A percentile compares a stretch with the other conserved stretches of the same genome.
These are phyloP conservation scores for Clarias fuscus DNA, from an alignment of 2,797 vertebrate species.

Conservation along the genomic window DNA sequence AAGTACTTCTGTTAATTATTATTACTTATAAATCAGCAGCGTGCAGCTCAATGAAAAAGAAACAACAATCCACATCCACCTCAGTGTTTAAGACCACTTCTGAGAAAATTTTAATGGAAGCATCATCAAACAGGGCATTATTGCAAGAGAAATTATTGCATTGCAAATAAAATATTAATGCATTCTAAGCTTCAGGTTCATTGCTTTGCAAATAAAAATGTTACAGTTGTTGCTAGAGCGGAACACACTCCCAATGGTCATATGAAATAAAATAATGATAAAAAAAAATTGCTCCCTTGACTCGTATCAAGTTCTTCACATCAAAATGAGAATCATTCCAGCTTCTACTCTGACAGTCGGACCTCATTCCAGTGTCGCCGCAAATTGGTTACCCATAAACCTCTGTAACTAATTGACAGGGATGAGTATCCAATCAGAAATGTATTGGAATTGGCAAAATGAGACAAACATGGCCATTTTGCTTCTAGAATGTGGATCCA, in stretches of 20 bases:
- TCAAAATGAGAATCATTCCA: not conserved
- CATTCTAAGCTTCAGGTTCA: not conserved
- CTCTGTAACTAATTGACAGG: constrained; percentile 11
- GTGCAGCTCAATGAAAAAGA: not conserved
- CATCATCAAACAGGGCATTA: constrained; percentile 7
- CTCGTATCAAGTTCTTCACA: not conserved
- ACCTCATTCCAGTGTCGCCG: not conserved
- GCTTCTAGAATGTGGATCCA: constrained; percentile 75
- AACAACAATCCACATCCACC: not conserved
- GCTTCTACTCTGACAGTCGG: not conserved
- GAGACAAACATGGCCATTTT: constrained; percentile 41
- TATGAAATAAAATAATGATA: not conserved
- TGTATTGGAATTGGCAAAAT: not conserved
- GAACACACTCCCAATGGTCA: not conserved
- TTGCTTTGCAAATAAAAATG: not conserved
- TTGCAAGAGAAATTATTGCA: constrained; percentile 35
- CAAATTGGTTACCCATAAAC: constrained; percentile 5
- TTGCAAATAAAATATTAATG: not conserved
- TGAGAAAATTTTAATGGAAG: not conserved
- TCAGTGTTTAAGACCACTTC: not conserved
- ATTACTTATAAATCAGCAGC: not conserved
- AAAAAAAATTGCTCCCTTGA: not conserved
- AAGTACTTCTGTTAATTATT: not conserved
- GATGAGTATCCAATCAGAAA: not conserved
- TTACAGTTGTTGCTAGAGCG: not conserved